Evolutionary conservation across 2,797 vertebrate species (phyloP).

Genomic region (Onychomys arenicola): DNA sequence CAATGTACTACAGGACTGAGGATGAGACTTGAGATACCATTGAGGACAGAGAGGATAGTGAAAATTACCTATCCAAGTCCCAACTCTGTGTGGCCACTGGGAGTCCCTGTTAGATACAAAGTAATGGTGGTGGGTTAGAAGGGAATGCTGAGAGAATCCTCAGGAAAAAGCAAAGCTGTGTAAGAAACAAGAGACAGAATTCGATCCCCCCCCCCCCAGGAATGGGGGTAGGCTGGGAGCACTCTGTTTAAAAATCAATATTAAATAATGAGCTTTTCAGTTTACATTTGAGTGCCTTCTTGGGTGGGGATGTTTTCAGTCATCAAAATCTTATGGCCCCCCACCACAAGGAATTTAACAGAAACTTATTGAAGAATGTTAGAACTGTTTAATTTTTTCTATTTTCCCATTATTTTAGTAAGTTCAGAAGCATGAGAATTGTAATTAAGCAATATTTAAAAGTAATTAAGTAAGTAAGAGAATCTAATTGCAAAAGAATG

Average conservation of each 20-base stretch:
- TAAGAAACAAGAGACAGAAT: neutral
- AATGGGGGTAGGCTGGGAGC: neutral
- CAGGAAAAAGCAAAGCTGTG: neutral
- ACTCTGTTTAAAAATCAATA: neutral
- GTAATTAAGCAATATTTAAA: neutral
- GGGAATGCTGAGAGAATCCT: neutral
- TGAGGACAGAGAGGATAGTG: neutral
- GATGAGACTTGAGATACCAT: neutral
- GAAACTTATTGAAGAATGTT: neutral
- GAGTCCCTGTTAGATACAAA: neutral
- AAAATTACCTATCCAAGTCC: neutral
- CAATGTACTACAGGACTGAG: neutral
- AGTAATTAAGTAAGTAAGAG: constrained; percentile 15
- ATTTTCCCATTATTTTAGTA: neutral
- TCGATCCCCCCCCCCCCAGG: too few relatives aligned
- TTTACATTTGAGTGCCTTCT: neutral
- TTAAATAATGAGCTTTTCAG: neutral
- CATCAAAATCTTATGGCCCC: neutral
- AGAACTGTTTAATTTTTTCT: neutral
- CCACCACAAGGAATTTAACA: neutral
- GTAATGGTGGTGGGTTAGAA: neutral
- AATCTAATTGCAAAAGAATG: constrained; percentile 7
- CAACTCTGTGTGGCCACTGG: neutral
- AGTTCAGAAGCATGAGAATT: neutral
- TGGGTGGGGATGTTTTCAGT: neutral